Evolutionary conservation across 2,113 vertebrate genomes (phyloP).

Genomic region (Micronycteris hirsuta): DNA sequence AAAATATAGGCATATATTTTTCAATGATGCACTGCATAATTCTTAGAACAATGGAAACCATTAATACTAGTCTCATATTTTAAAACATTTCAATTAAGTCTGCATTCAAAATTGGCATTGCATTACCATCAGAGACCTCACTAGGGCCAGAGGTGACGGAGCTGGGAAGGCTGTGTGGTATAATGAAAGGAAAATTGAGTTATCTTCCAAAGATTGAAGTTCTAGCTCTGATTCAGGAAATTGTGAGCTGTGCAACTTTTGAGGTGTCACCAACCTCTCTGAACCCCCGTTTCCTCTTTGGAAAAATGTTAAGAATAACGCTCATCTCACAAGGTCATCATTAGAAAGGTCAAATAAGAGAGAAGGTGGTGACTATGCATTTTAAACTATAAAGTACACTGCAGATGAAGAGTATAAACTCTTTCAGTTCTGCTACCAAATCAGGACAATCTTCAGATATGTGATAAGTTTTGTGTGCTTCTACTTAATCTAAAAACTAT

Average conservation of each 20-base stretch:
- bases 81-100: slow-evolving; percentile 23
- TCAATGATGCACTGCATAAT: neutral
- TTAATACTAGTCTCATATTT: neutral
- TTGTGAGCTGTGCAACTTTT: neutral
- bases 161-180: neutral
- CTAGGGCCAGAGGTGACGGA: neutral
- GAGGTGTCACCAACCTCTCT: neutral
- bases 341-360: neutral
- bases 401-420: neutral
- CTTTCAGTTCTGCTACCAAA: neutral
- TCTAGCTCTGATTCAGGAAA: neutral
- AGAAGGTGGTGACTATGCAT: neutral
- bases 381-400: neutral
- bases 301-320: neutral
- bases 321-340: neutral
- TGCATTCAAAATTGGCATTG: neutral
- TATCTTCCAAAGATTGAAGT: neutral
- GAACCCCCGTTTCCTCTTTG: neutral
- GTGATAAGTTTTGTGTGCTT: neutral
- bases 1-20: slow-evolving; percentile 23
- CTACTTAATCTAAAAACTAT: neutral
- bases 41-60: slow-evolving; percentile 32
- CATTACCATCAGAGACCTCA: neutral
- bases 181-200: neutral
- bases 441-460: neutral